Base-by-base conservation (phyloP, 2,797 vertebrate species). In the Nasua narica region DNA sequence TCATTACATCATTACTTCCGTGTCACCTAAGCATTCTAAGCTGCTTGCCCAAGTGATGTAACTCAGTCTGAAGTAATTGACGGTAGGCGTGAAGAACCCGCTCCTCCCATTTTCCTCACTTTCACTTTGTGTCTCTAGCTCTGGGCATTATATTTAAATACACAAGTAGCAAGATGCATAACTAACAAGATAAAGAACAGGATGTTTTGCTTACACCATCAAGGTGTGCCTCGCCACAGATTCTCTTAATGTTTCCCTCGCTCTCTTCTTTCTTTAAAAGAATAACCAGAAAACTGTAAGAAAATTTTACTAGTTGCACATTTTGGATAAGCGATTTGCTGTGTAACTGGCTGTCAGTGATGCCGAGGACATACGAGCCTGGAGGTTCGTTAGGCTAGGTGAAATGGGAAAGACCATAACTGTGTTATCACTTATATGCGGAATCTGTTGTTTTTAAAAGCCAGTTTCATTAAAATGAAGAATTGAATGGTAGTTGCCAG, bases 231-330 rank as follows among this genome's bases (percentile, higher is more conserved):
- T 93, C 14, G 58, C 14, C 18, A 84, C 46, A 35, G 85, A 77
- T 84, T 92, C 29, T 79, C 35, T 84, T 37, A 70, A 46, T 46
- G 65, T 69, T 65, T 52, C 52, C 43, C 81, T 84, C 21, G 18
- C 15, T 82, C 72, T 85, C 67, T 92, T 82, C 4, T 46, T 76
- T 67, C 43, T 87, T 89, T 74, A 74, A 82, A 60, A 92, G 37
- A 96, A 90, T 60, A 72, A 70, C 6, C 32, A 83, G 79, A 87
- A 87, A 91, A 56, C 16, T 54, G 0, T 76, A 29, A 69, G 32
- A 50, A 82, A 62, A 14, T 43, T 23, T 50, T 62, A 43, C 48
- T 35, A 43, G 46, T 85, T 96, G 15, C 10, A 35, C 18, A 35
- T 29, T 87, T 65, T 69, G 90, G 58, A 89, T 21, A 70, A 37